Conservation (phyloP, 2,888 invertebrate species). For the Hypercompe scribonia region DNA sequence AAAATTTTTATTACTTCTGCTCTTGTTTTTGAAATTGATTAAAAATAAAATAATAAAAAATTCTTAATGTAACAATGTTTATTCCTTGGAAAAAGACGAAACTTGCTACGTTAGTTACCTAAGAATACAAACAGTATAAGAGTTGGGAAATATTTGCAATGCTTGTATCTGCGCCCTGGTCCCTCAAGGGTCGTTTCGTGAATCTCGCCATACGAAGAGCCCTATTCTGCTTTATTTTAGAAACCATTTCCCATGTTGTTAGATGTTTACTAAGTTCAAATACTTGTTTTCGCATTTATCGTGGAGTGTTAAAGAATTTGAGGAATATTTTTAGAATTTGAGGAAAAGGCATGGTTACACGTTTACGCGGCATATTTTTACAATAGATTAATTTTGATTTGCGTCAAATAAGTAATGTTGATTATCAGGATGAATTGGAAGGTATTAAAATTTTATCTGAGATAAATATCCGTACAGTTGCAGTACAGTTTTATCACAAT, state of each 20-base stretch:
- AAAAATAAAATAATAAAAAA: background rate
- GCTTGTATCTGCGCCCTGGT: constrained; percentile 50
- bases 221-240: constrained; percentile 35
- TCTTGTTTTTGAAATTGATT: no score
- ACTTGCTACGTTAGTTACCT: constrained; percentile 41
- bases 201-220: constrained; percentile 44
- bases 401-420: no score
- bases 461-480: no score
- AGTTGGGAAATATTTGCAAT: constrained; percentile 62
- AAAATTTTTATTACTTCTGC: no score
- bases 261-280: background rate
- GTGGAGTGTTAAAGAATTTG: background rate
- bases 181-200: constrained; percentile 61
- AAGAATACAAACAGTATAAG: constrained; percentile 56
- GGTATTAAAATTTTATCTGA: no score
- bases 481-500: no score
- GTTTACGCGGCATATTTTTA: background rate
- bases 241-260: background rate
- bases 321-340: background rate
- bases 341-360: no score
- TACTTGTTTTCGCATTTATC: background rate
- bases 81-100: constrained; percentile 21
- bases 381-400: no score
- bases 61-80: background rate
- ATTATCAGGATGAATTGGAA: no score